Evolutionary conservation across 2,797 vertebrate genomes (phyloP).

Genomic region (Rhinella marina): DNA sequence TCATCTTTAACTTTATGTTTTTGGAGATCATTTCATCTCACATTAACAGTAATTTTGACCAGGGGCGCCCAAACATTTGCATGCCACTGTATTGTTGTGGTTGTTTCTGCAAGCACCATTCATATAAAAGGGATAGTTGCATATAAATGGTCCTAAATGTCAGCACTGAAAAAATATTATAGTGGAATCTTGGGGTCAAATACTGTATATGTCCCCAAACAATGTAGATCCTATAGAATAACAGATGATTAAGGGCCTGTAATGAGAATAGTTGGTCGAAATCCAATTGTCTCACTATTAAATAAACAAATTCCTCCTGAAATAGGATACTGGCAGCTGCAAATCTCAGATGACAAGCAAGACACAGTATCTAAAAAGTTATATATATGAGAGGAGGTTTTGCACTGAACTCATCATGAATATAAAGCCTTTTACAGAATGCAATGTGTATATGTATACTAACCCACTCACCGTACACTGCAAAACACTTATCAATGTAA

Average conservation of each 20-base stretch:
- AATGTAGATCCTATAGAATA: not conserved
- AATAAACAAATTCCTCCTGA: not conserved
- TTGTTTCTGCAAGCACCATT: too few relatives aligned
- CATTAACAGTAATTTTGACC: too few relatives aligned
- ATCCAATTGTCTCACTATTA: not conserved
- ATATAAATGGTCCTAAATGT: too few relatives aligned
- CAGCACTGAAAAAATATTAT: too few relatives aligned
- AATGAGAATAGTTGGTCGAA: not conserved
- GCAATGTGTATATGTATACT: not conserved
- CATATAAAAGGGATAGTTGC: too few relatives aligned
- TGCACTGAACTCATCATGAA: not conserved
- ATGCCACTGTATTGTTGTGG: too few relatives aligned
- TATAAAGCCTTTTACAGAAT: not conserved
- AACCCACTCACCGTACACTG: not conserved
- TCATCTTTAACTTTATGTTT: too few relatives aligned
- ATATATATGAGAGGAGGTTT: not conserved
- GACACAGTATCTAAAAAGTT: not conserved
- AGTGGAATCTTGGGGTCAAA: too few relatives aligned
- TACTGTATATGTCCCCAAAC: too few relatives aligned
- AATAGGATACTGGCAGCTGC: not conserved
- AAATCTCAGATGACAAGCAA: not conserved
- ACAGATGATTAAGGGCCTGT: not conserved
- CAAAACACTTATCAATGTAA: too few relatives aligned
- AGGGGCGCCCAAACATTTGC: too few relatives aligned
- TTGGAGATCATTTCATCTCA: too few relatives aligned